Base-by-base conservation (phyloP, 2,888 invertebrate genomes). In the Horisme vitalbata region DNA sequence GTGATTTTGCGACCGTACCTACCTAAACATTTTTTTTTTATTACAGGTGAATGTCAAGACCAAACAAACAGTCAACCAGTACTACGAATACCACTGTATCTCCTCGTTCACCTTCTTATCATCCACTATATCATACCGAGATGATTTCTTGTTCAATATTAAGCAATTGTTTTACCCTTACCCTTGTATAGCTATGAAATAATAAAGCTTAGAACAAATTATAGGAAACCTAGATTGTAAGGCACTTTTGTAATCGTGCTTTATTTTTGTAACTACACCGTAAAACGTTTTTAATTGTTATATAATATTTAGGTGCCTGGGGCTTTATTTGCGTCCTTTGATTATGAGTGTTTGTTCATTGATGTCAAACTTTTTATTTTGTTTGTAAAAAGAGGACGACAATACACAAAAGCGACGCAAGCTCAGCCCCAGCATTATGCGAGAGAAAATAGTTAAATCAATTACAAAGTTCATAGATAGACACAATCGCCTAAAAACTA, bases 31-130 rank as follows among this genome's bases (percentile, higher is more conserved):
- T 5, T 3, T n/a, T 24, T 10, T 2, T 34, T 15, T 26, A 56
- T 86, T 84, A 3, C 88, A 93, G 93, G 93, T 63, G 93, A 93
- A 77, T 94, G 94, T 80, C 91, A 86, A 75, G 88, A 87, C 55
- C 75, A 79, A 51, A 77, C 83, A 31, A 87, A 70, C 65, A 63
- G 66, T 31, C 80, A 83, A 50, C 68, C 77, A 8, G 55, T 65
- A n/a, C 57, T 66, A 30, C 69, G 75, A 58, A 68, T 77, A 72
- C 65, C 77, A 10, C 63, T 75, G 8, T 63, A 67, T 3, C 59
- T 68, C 41, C 57, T 73, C 13, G 45, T 77, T 44, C 68, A 58
- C 52, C 51, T 75, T 37, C 60, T 76, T 13, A 58, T 71, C 41
- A 62, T 84, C 28, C 75, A 77, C 51, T 75, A 73, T 65, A 72